Percentiles rank a stretch among this genome's conserved stretches.
These are phyloP conservation scores for Cebuella pygmaea DNA, from an alignment of 2,797 vertebrate species.

Conservation along the genomic window DNA sequence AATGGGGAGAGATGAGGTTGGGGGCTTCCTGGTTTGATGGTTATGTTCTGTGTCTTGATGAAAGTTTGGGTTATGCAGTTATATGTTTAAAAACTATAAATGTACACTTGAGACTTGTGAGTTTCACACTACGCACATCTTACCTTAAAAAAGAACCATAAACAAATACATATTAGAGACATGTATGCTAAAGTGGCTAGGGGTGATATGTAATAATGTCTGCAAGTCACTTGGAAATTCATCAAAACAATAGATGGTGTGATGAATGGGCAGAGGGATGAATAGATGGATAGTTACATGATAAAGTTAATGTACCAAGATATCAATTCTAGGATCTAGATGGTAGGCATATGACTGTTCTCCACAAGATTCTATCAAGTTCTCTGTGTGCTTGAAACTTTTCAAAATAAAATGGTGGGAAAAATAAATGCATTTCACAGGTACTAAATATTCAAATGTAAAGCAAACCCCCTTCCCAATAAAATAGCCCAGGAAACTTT, in stretches of 20 bases:
- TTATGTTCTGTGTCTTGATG: background rate
- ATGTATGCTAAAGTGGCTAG: background rate
- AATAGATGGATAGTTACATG: background rate
- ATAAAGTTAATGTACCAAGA: background rate
- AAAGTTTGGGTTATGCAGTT: background rate
- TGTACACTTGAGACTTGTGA: background rate
- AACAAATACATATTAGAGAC: background rate
- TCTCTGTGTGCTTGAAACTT: background rate
- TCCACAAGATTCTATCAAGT: background rate
- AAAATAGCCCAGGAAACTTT: background rate
- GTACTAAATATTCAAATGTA: background rate
- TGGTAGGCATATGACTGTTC: background rate
- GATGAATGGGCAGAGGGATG: background rate
- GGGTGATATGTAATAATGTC: background rate
- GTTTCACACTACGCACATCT: background rate
- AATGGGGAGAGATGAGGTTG: background rate
- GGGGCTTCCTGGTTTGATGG: background rate
- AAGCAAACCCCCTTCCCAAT: background rate
- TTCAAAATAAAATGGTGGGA: background rate
- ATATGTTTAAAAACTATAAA: background rate
- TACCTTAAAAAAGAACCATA: background rate
- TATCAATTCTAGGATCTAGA: background rate
- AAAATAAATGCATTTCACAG: slow-evolving; percentile 34
- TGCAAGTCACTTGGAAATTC: background rate
- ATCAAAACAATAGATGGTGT: background rate